phyloP scores from a whole-genome alignment of 2,888 invertebrate genomes.

The Phasia obesa region DNA sequence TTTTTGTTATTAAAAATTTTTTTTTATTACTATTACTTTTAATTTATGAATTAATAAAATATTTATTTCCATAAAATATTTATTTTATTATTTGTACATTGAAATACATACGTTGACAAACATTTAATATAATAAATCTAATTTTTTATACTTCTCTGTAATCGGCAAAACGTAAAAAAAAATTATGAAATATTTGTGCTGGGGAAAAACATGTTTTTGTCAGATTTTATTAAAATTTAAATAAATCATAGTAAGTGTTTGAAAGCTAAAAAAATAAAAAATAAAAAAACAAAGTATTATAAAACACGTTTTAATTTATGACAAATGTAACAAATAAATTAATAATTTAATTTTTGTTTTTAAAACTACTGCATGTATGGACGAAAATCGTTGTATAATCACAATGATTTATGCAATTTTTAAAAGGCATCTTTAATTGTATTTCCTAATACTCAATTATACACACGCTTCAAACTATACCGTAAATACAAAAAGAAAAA shows the following conservation, averaged over 20 bases:
- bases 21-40: conserved; percentile 23
- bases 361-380: too few relatives aligned
- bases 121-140: conserved; percentile 21
- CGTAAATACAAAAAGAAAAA: too few relatives aligned
- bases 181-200: conserved; percentile 30
- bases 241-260: conserved; percentile 28
- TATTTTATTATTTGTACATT: conserved; percentile 38
- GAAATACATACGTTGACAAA: conserved; percentile 27
- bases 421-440: too few relatives aligned
- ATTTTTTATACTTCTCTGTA: background rate
- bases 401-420: background rate
- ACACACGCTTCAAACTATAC: too few relatives aligned
- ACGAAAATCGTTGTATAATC: too few relatives aligned
- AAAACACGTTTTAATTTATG: conserved; percentile 29
- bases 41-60: background rate
- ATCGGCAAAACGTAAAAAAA: background rate
- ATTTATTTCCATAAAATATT: conserved; percentile 23
- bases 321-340: conserved; percentile 45
- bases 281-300: background rate
- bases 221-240: conserved; percentile 40
- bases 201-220: conserved; percentile 45
- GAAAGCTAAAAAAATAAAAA: background rate
- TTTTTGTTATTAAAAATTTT: too few relatives aligned
- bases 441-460: too few relatives aligned
- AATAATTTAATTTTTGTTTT: too few relatives aligned